Evolutionary conservation across 2,888 invertebrate genomes (phyloP).

Genomic region (Diachrysia chrysitis): DNA sequence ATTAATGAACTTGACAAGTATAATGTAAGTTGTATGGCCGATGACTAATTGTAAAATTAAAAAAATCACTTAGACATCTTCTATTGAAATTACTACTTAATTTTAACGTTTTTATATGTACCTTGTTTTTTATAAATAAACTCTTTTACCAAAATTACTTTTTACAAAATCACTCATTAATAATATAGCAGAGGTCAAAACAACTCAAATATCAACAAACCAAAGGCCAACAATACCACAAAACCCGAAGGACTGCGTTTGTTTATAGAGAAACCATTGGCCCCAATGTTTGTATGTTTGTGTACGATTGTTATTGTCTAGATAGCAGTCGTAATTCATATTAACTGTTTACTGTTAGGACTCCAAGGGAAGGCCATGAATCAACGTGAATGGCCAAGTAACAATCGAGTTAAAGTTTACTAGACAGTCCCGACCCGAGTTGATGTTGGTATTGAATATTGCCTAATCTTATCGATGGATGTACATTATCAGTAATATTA

Average conservation of each 20-base stretch:
- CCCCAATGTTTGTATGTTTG: conserved; percentile 38
- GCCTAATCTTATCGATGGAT: conserved; percentile 4
- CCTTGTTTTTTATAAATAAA: too few relatives aligned
- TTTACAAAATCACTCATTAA: too few relatives aligned
- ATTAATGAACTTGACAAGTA: too few relatives aligned
- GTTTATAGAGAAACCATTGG: conserved; percentile 41
- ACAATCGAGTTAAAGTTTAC: not conserved
- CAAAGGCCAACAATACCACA: conserved; percentile 42
- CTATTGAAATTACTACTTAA: too few relatives aligned
- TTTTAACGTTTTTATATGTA: too few relatives aligned
- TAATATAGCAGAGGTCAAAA: not conserved
- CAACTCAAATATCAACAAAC: conserved; percentile 23
- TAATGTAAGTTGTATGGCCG: too few relatives aligned
- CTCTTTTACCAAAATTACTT: too few relatives aligned
- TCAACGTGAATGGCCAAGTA: conserved; percentile 11
- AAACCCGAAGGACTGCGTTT: conserved; percentile 18
- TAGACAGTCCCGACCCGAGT: not conserved
- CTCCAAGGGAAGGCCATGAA: conserved; percentile 11
- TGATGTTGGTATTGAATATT: not conserved
- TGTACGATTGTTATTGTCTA: conserved; percentile 24
- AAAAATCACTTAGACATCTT: too few relatives aligned
- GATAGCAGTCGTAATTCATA: conserved; percentile 46
- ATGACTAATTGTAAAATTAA: too few relatives aligned
- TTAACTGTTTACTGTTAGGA: conserved; percentile 33
- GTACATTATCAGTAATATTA: not conserved